Base-by-base conservation (phyloP, 2,113 vertebrate genomes). In the Theropithecus gelada region DNA sequence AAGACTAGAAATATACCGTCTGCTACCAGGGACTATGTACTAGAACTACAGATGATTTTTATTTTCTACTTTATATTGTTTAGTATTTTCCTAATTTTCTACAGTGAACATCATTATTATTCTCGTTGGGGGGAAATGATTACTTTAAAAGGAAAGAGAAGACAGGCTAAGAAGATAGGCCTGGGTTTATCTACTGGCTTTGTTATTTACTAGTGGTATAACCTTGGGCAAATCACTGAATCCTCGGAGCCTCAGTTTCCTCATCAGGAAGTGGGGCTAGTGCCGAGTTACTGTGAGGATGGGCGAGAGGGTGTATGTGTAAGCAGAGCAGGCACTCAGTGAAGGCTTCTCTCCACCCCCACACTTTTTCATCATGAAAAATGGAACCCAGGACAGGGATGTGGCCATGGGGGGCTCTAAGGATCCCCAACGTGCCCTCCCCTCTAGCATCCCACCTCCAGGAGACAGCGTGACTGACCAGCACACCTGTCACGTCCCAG, bases 11-110 rank as follows among this genome's bases (percentile, higher is more conserved):
- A n/a, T 35, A 35, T 55, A 16, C 7, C 1, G 0, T 40, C 87
- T 55, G 32, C 59, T 32, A 13, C 52, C 16, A 64, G 61, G 61
- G 27, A 18, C 45, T 59, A 8, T 40, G 68, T 72, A 8, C 72
- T 57, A 20, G 57, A 78, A 85, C 20, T 78, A 55, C 45, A 92
- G 38, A 13, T 32, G 38, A 81, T 66, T 93, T 93, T 73, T 25
- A 73, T 82, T 86, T 38, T 64, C 61, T 55, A 9, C 43, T 73
- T 89, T 38, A 18, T 78, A 11, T 57, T 43, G 75, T 52, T 70
- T 38, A 82, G 16, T 66, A 27, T 93, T 95, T 94, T 90, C 38
- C n/a, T 84, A 70, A 83, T 45, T 90, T 48, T 89, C 89, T 83
- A 27, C 3, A 91, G 88, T 76, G 73, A 96, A 35, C 17, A 14